A percentile compares a stretch with the other conserved stretches of the same genome.
These are phyloP conservation scores for Corythornis leucogaster DNA, from an alignment of 2,797 vertebrate species.

Conservation along the genomic window DNA sequence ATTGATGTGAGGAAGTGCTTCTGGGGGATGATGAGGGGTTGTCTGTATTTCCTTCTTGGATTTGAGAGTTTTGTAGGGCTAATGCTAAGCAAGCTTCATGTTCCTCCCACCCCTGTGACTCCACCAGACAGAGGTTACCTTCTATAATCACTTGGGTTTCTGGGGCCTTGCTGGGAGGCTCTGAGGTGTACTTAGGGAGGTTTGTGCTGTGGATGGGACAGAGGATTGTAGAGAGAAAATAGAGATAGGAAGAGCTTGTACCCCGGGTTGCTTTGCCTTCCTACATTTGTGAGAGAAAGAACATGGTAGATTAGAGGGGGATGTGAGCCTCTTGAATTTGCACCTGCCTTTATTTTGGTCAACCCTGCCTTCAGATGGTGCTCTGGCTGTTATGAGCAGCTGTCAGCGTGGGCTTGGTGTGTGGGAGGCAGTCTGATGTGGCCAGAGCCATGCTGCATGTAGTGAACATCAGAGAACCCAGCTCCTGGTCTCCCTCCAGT, in stretches of 20 bases:
- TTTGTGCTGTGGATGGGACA: neutral
- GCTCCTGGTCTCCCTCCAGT: neutral
- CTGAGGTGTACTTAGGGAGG: neutral
- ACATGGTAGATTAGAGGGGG: neutral
- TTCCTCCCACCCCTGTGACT: neutral
- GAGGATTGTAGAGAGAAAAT: neutral
- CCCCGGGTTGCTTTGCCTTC: neutral
- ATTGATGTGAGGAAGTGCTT: neutral
- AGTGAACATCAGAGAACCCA: neutral
- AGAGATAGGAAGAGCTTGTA: neutral
- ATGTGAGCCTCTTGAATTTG: neutral
- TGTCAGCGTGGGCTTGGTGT: neutral
- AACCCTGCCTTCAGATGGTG: neutral
- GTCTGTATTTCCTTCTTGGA: neutral
- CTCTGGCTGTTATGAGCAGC: neutral
- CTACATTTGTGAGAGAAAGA: fast-evolving
- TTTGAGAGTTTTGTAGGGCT: neutral
- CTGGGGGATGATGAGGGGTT: neutral
- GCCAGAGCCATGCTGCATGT: fast-evolving
- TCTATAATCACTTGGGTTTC: neutral
- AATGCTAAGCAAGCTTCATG: neutral
- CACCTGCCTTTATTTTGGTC: neutral
- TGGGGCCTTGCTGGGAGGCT: neutral
- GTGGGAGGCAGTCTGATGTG: neutral
- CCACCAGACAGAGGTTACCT: neutral